Conservation (phyloP, 2,888 invertebrate genomes). For the Scaptomyza parva region DNA sequence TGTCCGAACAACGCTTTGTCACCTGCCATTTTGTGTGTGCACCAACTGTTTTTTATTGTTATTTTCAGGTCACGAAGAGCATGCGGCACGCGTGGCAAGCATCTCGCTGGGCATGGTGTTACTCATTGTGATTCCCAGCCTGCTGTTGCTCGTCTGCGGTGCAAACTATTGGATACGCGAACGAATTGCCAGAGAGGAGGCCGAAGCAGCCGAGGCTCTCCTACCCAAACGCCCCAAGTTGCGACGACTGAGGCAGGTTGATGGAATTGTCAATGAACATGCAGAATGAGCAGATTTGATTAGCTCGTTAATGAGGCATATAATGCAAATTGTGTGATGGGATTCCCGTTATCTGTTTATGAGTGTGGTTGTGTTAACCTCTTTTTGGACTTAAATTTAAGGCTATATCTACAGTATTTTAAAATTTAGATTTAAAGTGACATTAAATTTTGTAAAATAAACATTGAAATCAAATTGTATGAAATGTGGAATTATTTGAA, state of each 20-base stretch:
- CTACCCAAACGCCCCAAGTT: conserved; percentile 48
- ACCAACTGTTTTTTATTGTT: conserved; percentile 10
- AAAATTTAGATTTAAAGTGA: background rate
- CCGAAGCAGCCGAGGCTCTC: conserved; percentile 68
- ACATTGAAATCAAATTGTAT: background rate
- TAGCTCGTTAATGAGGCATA: conserved; percentile 56
- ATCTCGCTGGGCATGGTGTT: conserved; percentile 91
- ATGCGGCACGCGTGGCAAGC: conserved; percentile 90
- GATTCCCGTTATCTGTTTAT: conserved; percentile 4
- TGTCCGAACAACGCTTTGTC: conserved; percentile 15
- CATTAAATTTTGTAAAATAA: background rate
- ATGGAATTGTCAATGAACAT: conserved; percentile 17
- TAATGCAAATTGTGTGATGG: conserved; percentile 32
- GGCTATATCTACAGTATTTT: conserved; percentile 1
- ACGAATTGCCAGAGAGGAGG: conserved; percentile 83
- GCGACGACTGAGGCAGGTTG: conserved; percentile 2
- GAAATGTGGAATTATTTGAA: too few relatives aligned
- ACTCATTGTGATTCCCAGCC: conserved; percentile 90
- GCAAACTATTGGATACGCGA: conserved; percentile 88
- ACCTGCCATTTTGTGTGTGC: conserved; percentile 26
- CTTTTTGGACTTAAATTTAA: background rate
- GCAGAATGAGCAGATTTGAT: conserved; percentile 52
- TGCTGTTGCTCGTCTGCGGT: conserved; percentile 89
- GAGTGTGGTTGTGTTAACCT: conserved; percentile 9
- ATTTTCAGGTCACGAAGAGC: conserved; percentile 90